Conservation (phyloP, 2,888 invertebrate genomes). For the Lithophane leautieri region DNA sequence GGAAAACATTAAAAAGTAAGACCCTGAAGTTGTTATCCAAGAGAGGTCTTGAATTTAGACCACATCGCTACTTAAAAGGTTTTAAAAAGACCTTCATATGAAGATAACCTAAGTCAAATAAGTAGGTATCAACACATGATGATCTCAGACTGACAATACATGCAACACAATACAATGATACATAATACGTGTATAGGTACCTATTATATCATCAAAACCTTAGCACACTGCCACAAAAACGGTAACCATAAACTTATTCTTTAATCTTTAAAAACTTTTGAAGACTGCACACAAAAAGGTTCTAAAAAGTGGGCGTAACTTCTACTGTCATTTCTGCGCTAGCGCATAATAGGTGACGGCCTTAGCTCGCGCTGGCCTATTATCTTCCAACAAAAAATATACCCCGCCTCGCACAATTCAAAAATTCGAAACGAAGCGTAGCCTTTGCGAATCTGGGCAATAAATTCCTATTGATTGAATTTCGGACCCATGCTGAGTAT, state of each 20-base stretch:
- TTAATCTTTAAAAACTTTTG: slow-evolving; percentile 89
- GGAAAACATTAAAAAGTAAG: not conserved
- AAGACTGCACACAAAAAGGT: slow-evolving; percentile 82
- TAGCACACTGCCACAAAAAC: slow-evolving; percentile 48
- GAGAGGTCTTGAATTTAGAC: not conserved
- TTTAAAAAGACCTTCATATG: not conserved
- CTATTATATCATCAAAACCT: slow-evolving; percentile 54
- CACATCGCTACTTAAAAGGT: not conserved
- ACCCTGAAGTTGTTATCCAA: not conserved
- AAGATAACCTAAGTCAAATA: not conserved
- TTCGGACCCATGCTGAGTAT: slow-evolving; percentile 89
- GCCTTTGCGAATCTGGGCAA: slow-evolving; percentile 89
- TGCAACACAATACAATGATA: slow-evolving; percentile 45
- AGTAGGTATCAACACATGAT: slow-evolving; percentile 10
- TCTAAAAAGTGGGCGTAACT: slow-evolving; percentile 89
- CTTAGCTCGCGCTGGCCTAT: slow-evolving; percentile 85
- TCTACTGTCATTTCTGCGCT: slow-evolving; percentile 85
- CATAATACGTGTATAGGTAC: slow-evolving; percentile 42
- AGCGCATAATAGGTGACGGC: slow-evolving; percentile 82
- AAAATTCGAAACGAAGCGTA: slow-evolving; percentile 83
- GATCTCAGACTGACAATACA: slow-evolving; percentile 21
- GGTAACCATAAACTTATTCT: slow-evolving; percentile 82
- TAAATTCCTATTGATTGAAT: slow-evolving; percentile 90
- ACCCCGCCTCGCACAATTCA: slow-evolving; percentile 80
- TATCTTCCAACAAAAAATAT: slow-evolving; percentile 76